Evolutionary conservation across 1,140 invertebrate species (phyloP).

Genomic region (Tribolium castaneum): DNA sequence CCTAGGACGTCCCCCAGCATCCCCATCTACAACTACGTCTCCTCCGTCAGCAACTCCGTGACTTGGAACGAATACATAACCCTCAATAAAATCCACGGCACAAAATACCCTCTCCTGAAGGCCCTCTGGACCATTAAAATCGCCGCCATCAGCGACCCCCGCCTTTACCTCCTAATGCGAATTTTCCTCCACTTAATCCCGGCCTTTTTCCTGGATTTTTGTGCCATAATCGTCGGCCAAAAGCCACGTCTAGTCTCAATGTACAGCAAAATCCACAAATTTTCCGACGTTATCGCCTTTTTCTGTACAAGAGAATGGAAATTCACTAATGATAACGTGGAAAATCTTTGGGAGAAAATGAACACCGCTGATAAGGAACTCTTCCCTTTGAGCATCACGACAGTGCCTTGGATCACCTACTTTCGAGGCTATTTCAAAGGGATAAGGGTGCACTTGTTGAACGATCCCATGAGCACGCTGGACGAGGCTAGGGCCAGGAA

Average conservation of each 20-base stretch:
- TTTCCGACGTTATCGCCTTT: constrained; percentile 74
- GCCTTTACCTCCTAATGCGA: constrained; percentile 61
- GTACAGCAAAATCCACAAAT: constrained; percentile 80
- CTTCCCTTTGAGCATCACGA: constrained; percentile 77
- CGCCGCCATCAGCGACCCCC: constrained; percentile 63
- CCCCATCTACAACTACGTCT: constrained; percentile 80
- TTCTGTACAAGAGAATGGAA: constrained; percentile 79
- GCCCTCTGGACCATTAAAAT: constrained; percentile 71
- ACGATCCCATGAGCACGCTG: constrained; percentile 70
- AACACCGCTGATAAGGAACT: constrained; percentile 68
- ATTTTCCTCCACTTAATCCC: constrained; percentile 71
- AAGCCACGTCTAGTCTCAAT: constrained; percentile 76
- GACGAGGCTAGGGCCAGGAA: constrained; percentile 62
- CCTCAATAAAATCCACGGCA: constrained; percentile 65
- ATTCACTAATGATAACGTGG: constrained; percentile 76
- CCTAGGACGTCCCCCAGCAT: constrained; percentile 65
- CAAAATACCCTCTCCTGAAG: constrained; percentile 67
- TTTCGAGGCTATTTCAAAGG: constrained; percentile 70
- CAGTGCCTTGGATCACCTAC: constrained; percentile 71
- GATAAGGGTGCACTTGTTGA: constrained; percentile 70
- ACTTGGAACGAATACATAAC: constrained; percentile 73
- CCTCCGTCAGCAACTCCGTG: constrained; percentile 74
- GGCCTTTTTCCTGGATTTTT: constrained; percentile 69
- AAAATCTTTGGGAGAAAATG: constrained; percentile 69
- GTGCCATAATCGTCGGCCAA: constrained; percentile 68